Evolutionary conservation across 2,113 vertebrate genomes (phyloP).

Genomic region (Perccottus glenii): DNA sequence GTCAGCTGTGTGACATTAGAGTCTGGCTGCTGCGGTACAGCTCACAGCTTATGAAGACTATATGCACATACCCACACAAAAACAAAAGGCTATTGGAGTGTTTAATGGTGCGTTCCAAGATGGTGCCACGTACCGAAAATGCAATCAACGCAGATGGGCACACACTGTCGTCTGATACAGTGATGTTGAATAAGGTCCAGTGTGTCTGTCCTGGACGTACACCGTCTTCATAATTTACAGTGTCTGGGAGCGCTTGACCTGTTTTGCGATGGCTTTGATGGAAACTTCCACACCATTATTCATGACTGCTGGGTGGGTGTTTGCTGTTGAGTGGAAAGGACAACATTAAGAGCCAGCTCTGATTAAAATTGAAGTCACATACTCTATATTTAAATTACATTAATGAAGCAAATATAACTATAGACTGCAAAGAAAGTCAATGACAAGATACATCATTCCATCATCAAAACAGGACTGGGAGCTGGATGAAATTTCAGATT

Average conservation of each 20-base stretch:
- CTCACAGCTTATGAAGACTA: constrained; percentile 26
- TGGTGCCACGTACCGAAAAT: not conserved
- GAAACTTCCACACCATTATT: constrained; percentile 52
- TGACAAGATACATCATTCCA: not conserved
- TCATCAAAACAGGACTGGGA: not conserved
- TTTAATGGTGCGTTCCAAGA: constrained; percentile 8
- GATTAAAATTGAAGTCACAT: constrained; percentile 1
- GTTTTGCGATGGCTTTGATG: constrained; percentile 48
- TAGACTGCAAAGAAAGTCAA: not conserved
- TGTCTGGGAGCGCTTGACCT: constrained; percentile 44
- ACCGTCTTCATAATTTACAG: constrained; percentile 48
- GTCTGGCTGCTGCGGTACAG: constrained; percentile 30
- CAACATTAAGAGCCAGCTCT: not conserved
- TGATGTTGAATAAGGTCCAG: constrained; percentile 42
- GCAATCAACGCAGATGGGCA: not conserved
- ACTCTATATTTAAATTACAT: not conserved
- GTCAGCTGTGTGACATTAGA: constrained; percentile 60
- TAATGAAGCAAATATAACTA: not conserved
- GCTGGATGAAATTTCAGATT: not conserved
- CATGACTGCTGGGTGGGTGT: constrained; percentile 20
- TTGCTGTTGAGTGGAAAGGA: not conserved
- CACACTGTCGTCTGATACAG: not conserved
- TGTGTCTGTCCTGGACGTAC: constrained; percentile 33
- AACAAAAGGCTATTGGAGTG: constrained; percentile 10
- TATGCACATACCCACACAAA: constrained; percentile 23